A percentile compares a stretch with the other conserved stretches of the same genome.
Evolutionary conservation across 2,888 invertebrate species (phyloP).

Genomic region (Steinernema carpocapsae): DNA sequence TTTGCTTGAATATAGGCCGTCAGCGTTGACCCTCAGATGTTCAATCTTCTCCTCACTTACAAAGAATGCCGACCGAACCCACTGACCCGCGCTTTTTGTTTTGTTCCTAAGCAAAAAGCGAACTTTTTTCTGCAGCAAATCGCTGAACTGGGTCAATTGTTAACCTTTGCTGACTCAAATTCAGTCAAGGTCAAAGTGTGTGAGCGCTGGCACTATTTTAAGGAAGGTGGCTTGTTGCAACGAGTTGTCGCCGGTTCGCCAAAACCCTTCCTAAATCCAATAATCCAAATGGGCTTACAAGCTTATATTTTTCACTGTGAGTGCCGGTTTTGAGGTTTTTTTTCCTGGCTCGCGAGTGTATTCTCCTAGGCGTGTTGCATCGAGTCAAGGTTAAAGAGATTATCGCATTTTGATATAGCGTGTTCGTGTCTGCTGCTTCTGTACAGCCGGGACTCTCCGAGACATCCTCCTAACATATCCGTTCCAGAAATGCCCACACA

Average conservation of each 20-base stretch:
- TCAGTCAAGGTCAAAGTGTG: slow-evolving; percentile 27
- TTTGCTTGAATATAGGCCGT: no score
- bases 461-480: no score
- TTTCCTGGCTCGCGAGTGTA: not conserved
- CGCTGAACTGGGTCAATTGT: slow-evolving; percentile 14
- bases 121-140: slow-evolving; percentile 9
- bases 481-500: not conserved
- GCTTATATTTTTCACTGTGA: not conserved
- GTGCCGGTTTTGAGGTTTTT: slow-evolving; percentile 30
- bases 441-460: no score
- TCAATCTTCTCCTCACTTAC: no score
- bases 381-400: slow-evolving; percentile 26
- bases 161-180: slow-evolving; percentile 23
- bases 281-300: not conserved
- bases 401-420: slow-evolving; percentile 17
- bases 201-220: not conserved
- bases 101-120: no score
- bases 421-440: no score
- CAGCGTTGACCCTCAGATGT: no score
- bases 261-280: not conserved
- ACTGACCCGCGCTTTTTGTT: no score
- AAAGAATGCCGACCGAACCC: no score
- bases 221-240: not conserved
- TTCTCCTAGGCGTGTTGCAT: slow-evolving; percentile 21
- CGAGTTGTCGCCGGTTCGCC: not conserved